A percentile compares a stretch with the other conserved stretches of the same genome.
Evolutionary conservation across 1,140 invertebrate genomes (phyloP).

Genomic region (Caenorhabditis tropicalis): DNA sequence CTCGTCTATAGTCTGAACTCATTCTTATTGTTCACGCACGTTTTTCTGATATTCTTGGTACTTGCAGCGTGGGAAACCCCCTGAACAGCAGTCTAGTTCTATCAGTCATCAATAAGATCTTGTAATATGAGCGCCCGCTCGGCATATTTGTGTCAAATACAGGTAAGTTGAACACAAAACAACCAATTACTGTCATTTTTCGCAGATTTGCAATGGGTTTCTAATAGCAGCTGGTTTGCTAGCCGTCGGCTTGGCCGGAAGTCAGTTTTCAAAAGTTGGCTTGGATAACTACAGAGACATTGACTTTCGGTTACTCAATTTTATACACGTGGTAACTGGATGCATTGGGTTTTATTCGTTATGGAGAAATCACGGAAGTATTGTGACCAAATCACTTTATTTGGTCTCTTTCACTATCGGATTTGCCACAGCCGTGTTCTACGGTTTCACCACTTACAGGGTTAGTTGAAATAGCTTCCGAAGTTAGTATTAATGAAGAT

Average conservation of each 20-base stretch:
- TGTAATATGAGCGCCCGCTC: slow-evolving; percentile 55
- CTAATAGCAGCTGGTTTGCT: slow-evolving; percentile 64
- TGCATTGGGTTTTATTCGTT: slow-evolving; percentile 65
- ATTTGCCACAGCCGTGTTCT: slow-evolving; percentile 65
- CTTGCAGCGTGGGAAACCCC: slow-evolving; percentile 2
- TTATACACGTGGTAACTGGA: slow-evolving; percentile 62
- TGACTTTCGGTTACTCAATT: slow-evolving; percentile 65
- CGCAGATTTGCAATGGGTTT: slow-evolving; percentile 67
- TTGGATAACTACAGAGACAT: slow-evolving; percentile 71
- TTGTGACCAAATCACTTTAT: slow-evolving; percentile 68
- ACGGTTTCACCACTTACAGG: slow-evolving; percentile 69
- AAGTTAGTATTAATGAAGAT: not conserved
- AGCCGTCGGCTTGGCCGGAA: slow-evolving; percentile 66
- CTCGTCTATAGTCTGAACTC: slow-evolving; percentile 7
- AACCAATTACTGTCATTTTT: not conserved
- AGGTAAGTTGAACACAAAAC: slow-evolving; percentile 43
- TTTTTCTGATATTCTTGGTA: not conserved
- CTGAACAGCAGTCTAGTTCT: not conserved
- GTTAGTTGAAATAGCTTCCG: slow-evolving; percentile 40
- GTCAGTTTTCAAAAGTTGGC: slow-evolving; percentile 65
- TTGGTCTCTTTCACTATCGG: slow-evolving; percentile 61
- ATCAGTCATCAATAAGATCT: not conserved
- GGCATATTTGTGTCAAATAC: slow-evolving; percentile 60
- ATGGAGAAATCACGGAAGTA: slow-evolving; percentile 64
- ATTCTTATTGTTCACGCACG: too few species aligned